Conservation (phyloP, 2,113 vertebrate genomes). For the Anguilla japonica region DNA sequence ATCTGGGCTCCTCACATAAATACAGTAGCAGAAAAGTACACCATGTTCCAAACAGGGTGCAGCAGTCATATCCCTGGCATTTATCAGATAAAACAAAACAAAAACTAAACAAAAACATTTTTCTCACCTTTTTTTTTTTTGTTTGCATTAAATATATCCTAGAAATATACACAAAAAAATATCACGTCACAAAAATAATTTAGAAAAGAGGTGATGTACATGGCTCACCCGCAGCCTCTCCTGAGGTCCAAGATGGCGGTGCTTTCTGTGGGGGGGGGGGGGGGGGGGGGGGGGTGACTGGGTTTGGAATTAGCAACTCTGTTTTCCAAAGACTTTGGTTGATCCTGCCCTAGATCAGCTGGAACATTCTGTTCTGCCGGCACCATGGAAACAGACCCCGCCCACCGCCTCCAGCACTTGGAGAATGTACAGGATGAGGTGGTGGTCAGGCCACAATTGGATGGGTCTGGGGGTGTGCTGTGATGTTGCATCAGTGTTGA, state of each 20-base stretch:
- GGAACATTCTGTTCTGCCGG: too few relatives aligned
- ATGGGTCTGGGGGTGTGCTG: too few relatives aligned
- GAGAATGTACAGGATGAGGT: too few relatives aligned
- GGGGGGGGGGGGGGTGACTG: too few relatives aligned
- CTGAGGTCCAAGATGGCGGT: background rate
- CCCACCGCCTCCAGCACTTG: too few relatives aligned
- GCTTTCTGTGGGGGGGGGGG: background rate
- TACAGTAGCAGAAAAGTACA: constrained; percentile 11
- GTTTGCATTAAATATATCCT: constrained; percentile 35
- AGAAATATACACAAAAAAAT: constrained; percentile 33
- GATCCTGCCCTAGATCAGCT: too few relatives aligned
- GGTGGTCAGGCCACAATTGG: too few relatives aligned
- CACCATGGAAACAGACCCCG: too few relatives aligned
- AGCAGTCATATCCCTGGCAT: constrained; percentile 25
- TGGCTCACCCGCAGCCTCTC: background rate
- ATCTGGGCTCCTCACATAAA: background rate
- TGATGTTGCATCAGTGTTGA: too few relatives aligned
- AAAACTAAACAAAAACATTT: constrained; percentile 6
- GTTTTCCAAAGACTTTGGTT: too few relatives aligned
- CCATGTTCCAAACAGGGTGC: constrained; percentile 11
- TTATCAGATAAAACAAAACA: constrained; percentile 19
- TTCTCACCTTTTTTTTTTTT: background rate
- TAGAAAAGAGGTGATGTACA: constrained; percentile 32
- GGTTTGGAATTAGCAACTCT: too few relatives aligned
- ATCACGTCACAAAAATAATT: constrained; percentile 36